Evolutionary conservation across 1,140 invertebrate species (phyloP), one percentile per base, ranked within the genome.

Genomic region (Ladona fulva): DNA sequence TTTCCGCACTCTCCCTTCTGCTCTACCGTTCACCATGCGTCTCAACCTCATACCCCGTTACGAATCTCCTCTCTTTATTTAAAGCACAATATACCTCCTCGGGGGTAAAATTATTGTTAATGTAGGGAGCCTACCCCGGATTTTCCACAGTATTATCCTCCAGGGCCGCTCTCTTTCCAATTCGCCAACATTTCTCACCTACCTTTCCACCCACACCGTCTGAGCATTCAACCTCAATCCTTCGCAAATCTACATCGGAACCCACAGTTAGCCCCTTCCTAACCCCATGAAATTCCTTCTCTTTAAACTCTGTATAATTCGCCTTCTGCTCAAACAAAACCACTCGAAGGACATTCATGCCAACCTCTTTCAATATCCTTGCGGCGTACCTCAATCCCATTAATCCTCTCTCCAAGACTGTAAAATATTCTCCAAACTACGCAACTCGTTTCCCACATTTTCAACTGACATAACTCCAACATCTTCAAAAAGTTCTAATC

Each of bases 21-120:
- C 44, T 11, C 19, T 19, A 52, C 44, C 44, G 10, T 19, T 52
- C 44, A 10, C 44, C 44, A 52, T 52, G 10, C 19, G 14, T 66
- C 52, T 66, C 52, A 19, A 3, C 52, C 44, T 52, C 44, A 10
- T 52, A 11, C 19, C 19, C 44, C 52, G 1, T 5, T 66, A 16
- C 52, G 16, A 16, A 66, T 22, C 3, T 66, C 52, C 52, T 66
- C 52, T 22, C 52, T 66, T 66, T 66, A 66, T 66, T 66, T 12
- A 66, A 22, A 66, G 52, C 52, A 66, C 52, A 66, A 66, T 66
- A 66, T 66, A 66, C 52, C 1, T 12, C n/a, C 12, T 66, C 52
- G 52, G 12, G 52, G 52, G 52, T 66, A 66, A 66, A 66, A 66
- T 66, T 66, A 66, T 66, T 66, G 52, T 66, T 66, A 66, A 66